Conservation (phyloP, 2,797 vertebrate species). For the Crypturellus tataupa region DNA sequence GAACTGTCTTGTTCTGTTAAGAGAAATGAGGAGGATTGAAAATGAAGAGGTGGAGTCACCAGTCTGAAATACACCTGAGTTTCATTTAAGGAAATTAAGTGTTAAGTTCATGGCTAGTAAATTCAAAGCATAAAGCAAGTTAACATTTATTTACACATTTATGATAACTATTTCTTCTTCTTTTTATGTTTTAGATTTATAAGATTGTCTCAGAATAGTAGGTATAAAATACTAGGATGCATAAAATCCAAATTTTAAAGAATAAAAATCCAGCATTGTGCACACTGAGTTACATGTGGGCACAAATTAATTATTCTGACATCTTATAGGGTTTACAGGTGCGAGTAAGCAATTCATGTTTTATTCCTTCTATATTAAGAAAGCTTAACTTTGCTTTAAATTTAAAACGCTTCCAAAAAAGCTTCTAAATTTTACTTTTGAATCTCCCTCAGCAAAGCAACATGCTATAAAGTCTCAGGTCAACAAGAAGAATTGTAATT, state of each 20-base stretch:
- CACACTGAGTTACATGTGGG: background rate
- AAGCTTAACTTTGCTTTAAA: background rate
- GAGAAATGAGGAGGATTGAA: background rate
- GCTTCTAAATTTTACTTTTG: background rate
- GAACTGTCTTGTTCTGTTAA: too few relatives aligned
- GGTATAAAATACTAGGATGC: background rate
- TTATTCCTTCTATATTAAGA: background rate
- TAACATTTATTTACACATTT: background rate
- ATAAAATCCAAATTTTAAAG: background rate
- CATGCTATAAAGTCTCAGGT: background rate
- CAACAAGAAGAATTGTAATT: background rate
- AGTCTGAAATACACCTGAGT: rapidly evolving
- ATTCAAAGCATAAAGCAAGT: background rate
- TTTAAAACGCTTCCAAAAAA: background rate
- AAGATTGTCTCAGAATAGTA: background rate
- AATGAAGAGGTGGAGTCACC: background rate
- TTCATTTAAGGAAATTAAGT: background rate
- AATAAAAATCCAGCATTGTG: background rate
- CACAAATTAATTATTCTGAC: background rate
- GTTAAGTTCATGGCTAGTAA: background rate
- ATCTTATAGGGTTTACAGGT: background rate
- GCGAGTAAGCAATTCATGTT: background rate
- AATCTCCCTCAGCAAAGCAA: background rate
- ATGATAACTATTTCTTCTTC: background rate
- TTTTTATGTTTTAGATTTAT: background rate